These are phyloP conservation scores for Tragelaphus eurycerus DNA, from an alignment of 2,797 vertebrate genomes.

Conservation along the genomic window DNA sequence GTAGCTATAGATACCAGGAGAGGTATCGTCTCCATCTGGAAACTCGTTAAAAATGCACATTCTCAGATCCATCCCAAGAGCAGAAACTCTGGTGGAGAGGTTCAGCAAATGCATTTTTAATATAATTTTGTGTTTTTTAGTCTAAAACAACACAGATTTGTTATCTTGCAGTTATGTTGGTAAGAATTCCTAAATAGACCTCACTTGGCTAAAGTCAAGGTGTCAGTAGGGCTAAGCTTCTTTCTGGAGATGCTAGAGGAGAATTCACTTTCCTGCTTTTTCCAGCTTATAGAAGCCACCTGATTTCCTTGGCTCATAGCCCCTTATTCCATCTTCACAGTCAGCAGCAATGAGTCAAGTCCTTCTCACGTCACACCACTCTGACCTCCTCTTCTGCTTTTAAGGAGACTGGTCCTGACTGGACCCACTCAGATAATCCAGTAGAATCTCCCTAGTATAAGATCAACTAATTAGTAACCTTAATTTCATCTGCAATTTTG, in stretches of 20 bases:
- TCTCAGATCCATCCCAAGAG: not conserved
- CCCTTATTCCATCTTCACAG: not conserved
- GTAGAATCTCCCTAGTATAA: not conserved
- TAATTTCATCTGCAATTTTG: not conserved
- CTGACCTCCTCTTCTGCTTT: not conserved
- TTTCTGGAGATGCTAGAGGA: not conserved
- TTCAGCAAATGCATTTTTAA: not conserved
- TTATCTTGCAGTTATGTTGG: not conserved
- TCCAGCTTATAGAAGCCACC: not conserved
- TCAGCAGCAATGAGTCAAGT: no score
- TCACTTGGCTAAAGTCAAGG: not conserved
- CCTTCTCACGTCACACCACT: not conserved
- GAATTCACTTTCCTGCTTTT: not conserved
- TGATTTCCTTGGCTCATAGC: not conserved
- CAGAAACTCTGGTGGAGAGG: not conserved
- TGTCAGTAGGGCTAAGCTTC: not conserved
- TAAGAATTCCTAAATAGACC: not conserved
- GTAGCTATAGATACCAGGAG: not conserved
- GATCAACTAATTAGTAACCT: not conserved
- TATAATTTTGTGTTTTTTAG: not conserved
- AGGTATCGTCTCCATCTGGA: not conserved
- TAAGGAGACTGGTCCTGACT: not conserved
- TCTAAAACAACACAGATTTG: not conserved
- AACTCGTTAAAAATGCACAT: not conserved
- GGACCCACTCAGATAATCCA: not conserved